Evolutionary conservation across 2,888 invertebrate genomes (phyloP).

Genomic region (Boloria selene): DNA sequence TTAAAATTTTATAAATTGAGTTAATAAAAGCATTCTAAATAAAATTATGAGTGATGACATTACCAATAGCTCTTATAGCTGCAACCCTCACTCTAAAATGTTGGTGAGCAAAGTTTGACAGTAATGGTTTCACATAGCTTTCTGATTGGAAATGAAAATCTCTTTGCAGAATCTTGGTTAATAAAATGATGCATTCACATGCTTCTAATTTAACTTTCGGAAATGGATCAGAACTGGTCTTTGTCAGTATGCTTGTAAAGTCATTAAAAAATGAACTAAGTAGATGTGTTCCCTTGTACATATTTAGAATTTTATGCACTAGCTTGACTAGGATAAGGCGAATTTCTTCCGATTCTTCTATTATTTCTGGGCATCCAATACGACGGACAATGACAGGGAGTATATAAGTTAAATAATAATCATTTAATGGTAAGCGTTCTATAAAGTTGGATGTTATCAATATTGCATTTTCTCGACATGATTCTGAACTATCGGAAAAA

Average conservation of each 20-base stretch:
- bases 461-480: slow-evolving; percentile 83
- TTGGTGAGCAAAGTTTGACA: slow-evolving; percentile 89
- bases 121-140: slow-evolving; percentile 87
- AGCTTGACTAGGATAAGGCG: slow-evolving; percentile 86
- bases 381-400: slow-evolving; percentile 89
- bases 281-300: slow-evolving; percentile 83
- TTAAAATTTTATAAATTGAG: no score
- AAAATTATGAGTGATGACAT: no score
- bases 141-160: slow-evolving; percentile 90
- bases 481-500: slow-evolving; percentile 83
- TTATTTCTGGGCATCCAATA: slow-evolving; percentile 88
- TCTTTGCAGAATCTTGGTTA: slow-evolving; percentile 84
- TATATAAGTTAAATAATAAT: slow-evolving; percentile 88
- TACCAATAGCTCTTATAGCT: slow-evolving; percentile 88
- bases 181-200: slow-evolving; percentile 86
- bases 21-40: not conserved
- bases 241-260: slow-evolving; percentile 86
- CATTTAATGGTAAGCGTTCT: slow-evolving; percentile 83
- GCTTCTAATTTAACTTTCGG: slow-evolving; percentile 91
- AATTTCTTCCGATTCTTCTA: slow-evolving; percentile 89
- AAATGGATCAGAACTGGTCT: slow-evolving; percentile 89
- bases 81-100: slow-evolving; percentile 90
- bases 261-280: slow-evolving; percentile 88
- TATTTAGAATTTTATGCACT: slow-evolving; percentile 84
- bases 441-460: slow-evolving; percentile 82